phyloP scores from a whole-genome alignment of 2,797 vertebrate genomes.

The Poecilia velifera region DNA sequence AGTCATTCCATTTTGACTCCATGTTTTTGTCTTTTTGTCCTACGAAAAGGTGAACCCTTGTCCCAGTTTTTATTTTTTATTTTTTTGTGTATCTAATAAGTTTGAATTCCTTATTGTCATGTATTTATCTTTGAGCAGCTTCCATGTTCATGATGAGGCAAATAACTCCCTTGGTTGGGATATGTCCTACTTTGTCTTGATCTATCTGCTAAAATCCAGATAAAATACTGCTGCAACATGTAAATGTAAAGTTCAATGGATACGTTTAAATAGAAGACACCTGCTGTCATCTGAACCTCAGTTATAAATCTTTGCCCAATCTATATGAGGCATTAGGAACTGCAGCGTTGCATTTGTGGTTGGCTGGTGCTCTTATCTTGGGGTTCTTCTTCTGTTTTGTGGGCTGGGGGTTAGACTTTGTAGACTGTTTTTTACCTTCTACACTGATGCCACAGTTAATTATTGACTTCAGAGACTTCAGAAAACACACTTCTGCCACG shows the following conservation, averaged over 20 bases:
- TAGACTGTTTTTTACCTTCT: background rate
- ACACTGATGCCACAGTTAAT: background rate
- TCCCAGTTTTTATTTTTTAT: background rate
- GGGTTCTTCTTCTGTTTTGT: background rate
- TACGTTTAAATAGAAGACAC: background rate
- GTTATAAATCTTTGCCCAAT: background rate
- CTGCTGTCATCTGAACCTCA: background rate
- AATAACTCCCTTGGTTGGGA: background rate
- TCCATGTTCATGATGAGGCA: background rate
- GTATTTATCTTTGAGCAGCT: background rate
- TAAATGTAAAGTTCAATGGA: background rate
- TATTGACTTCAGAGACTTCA: background rate
- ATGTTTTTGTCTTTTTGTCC: background rate
- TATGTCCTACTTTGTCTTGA: background rate
- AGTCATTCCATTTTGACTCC: background rate
- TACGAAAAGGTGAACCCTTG: background rate
- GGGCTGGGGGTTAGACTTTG: background rate
- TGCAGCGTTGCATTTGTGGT: background rate
- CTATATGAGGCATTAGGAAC: background rate
- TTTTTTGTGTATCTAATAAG: background rate
- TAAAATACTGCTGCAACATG: background rate
- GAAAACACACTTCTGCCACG: background rate
- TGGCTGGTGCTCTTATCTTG: background rate
- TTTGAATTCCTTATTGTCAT: background rate
- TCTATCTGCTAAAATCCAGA: background rate